These are phyloP conservation scores for Heliconius aoede DNA, from an alignment of 2,888 invertebrate genomes.

Conservation along the genomic window DNA sequence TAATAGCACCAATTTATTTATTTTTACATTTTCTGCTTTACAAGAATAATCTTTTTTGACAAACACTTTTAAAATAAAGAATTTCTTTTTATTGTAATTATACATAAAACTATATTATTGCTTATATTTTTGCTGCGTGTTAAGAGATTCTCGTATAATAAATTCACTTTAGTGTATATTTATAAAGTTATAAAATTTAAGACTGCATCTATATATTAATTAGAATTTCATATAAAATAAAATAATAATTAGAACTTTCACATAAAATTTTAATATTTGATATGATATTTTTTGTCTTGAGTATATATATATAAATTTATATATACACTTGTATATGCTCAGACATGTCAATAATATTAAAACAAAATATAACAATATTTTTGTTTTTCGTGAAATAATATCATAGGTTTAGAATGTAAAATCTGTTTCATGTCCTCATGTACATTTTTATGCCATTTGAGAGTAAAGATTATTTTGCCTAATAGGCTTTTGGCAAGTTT, in stretches of 20 bases:
- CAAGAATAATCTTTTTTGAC: slow-evolving; percentile 4
- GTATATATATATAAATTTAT: neutral
- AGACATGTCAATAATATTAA: too few relatives aligned
- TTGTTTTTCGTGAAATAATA: too few relatives aligned
- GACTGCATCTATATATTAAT: neutral
- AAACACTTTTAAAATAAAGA: neutral
- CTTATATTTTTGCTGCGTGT: slow-evolving; percentile 22
- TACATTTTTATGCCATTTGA: too few relatives aligned
- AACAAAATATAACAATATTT: too few relatives aligned
- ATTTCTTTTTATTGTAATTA: neutral
- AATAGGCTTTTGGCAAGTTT: too few relatives aligned
- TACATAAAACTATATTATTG: slow-evolving; percentile 23
- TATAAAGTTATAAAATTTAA: too few relatives aligned
- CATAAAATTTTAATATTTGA: too few relatives aligned
- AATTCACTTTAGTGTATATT: slow-evolving; percentile 2
- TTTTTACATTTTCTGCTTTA: neutral
- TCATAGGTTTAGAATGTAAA: too few relatives aligned
- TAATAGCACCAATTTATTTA: slow-evolving; percentile 39
- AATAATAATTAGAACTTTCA: neutral
- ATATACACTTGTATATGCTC: too few relatives aligned
- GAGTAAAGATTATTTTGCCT: too few relatives aligned
- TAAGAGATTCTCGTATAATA: slow-evolving; percentile 34
- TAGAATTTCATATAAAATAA: neutral
- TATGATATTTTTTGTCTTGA: neutral
- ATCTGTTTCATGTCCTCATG: too few relatives aligned